A percentile compares a stretch with the other conserved stretches of the same genome.
Evolutionary conservation across 1,140 invertebrate species (phyloP).

Genomic region (Cepaea nemoralis): DNA sequence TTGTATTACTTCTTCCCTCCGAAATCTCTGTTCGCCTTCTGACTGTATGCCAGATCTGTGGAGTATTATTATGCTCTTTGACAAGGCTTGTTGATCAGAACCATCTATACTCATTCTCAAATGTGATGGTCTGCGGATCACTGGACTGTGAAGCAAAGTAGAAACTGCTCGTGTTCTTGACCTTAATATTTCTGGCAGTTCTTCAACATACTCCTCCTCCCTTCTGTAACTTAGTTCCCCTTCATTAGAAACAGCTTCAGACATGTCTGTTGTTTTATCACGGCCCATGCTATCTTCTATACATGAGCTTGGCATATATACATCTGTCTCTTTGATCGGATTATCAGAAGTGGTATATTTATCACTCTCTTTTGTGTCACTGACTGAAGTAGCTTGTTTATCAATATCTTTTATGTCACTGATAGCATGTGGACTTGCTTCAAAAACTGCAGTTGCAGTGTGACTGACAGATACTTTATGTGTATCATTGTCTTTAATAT

Average conservation of each 20-base stretch:
- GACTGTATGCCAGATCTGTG: background rate
- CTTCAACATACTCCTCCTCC: constrained; percentile 41
- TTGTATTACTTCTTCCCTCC: constrained; percentile 30
- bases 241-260: constrained; percentile 20
- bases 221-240: constrained; percentile 37
- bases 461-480: background rate
- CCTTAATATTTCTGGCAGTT: constrained; percentile 42
- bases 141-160: background rate
- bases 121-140: background rate
- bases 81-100: background rate
- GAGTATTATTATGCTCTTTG: background rate
- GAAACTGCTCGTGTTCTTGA: background rate
- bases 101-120: background rate
- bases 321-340: background rate
- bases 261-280: too few relatives aligned
- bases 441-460: background rate
- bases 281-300: too few relatives aligned
- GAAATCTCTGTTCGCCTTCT: constrained; percentile 38
- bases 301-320: too few relatives aligned
- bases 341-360: background rate
- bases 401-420: background rate
- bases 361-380: background rate
- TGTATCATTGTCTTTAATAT: background rate
- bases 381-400: background rate
- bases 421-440: background rate